These are phyloP conservation scores for Cyanocitta stelleri DNA, from an alignment of 2,113 vertebrate genomes.

Conservation along the genomic window DNA sequence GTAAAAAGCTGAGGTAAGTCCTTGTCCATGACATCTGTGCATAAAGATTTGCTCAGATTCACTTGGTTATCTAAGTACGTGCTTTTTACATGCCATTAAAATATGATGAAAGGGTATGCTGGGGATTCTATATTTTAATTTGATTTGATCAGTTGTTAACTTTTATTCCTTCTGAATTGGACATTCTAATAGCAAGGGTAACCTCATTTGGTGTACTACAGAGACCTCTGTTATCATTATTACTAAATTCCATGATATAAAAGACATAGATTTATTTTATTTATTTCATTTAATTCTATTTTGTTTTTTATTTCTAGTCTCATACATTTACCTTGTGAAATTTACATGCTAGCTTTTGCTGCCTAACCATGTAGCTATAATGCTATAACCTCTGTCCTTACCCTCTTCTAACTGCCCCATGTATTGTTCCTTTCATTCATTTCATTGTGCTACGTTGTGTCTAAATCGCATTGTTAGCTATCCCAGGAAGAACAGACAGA, in stretches of 20 bases:
- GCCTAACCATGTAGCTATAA: background rate
- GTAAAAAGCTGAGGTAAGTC: slow-evolving; percentile 24
- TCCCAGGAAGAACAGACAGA: background rate
- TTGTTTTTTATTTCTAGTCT: background rate
- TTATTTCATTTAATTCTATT: background rate
- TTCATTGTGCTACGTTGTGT: background rate
- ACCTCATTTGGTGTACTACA: background rate
- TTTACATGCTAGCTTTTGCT: background rate
- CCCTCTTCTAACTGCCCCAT: background rate
- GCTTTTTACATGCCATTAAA: slow-evolving; percentile 45
- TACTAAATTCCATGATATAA: background rate
- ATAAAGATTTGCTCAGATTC: slow-evolving; percentile 35
- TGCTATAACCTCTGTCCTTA: background rate
- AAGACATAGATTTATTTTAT: background rate
- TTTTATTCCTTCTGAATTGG: slow-evolving; percentile 50
- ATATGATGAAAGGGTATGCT: slow-evolving; percentile 34
- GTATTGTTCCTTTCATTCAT: background rate
- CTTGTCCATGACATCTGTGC: slow-evolving; percentile 9
- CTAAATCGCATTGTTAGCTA: background rate
- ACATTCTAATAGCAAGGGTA: slow-evolving; percentile 33
- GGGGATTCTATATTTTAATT: slow-evolving; percentile 60
- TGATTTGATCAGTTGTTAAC: slow-evolving; percentile 58
- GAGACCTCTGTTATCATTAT: slow-evolving; percentile 1
- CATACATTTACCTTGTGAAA: background rate
- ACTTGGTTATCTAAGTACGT: background rate